Percentiles rank a stretch among this genome's conserved stretches.
Conservation (phyloP, 2,888 invertebrate genomes). For the Drosophila greeni region DNA sequence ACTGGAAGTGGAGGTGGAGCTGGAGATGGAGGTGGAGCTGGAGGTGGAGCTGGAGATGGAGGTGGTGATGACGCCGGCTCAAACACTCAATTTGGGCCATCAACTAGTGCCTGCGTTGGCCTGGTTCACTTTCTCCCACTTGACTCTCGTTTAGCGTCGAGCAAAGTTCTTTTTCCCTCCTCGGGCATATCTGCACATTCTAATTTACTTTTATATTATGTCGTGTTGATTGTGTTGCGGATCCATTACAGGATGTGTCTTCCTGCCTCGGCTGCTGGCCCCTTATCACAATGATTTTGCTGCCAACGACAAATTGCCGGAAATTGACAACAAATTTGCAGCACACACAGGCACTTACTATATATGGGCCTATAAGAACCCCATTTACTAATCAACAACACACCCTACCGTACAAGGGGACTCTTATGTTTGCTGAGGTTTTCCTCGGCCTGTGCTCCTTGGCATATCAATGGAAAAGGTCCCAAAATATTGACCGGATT, state of each 20-base stretch:
- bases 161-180: slow-evolving; percentile 21
- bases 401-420: slow-evolving; percentile 1
- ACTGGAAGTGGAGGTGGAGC: not conserved
- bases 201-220: slow-evolving; percentile 73
- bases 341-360: slow-evolving; percentile 28
- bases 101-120: slow-evolving; percentile 42
- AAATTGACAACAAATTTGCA: slow-evolving; percentile 72
- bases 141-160: slow-evolving; percentile 51
- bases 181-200: slow-evolving; percentile 64
- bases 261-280: slow-evolving; percentile 2
- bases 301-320: slow-evolving; percentile 68
- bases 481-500: slow-evolving; percentile 37
- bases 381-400: slow-evolving; percentile 41
- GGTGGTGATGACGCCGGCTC: slow-evolving; percentile 1
- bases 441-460: slow-evolving; percentile 39
- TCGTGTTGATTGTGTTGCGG: slow-evolving; percentile 66
- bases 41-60: too few species aligned
- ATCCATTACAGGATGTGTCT: slow-evolving; percentile 67
- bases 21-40: too few species aligned
- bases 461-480: slow-evolving; percentile 55
- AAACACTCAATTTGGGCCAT: slow-evolving; percentile 44
- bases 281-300: slow-evolving; percentile 44
- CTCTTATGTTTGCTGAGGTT: slow-evolving; percentile 46
- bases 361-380: slow-evolving; percentile 16
- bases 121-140: slow-evolving; percentile 17